Evolutionary conservation across 2,797 vertebrate species (phyloP).

Genomic region (Rousettus madagascariensis): DNA sequence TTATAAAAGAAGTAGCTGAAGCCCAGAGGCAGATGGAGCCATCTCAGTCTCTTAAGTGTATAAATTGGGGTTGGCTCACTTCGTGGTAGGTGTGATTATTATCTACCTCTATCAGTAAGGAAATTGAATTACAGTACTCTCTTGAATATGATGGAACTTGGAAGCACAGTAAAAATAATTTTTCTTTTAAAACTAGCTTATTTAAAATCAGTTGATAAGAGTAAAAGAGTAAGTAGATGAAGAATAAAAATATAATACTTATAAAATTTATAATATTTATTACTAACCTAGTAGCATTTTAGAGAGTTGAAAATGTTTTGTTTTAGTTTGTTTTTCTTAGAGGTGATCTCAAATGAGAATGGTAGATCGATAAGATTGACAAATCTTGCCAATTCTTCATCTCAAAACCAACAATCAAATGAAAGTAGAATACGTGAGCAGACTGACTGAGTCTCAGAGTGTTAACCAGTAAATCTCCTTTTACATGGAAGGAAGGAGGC

Average conservation of each 20-base stretch:
- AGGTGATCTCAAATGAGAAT: not conserved
- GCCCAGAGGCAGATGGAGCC: not conserved
- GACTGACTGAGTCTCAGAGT: not conserved
- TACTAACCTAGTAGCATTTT: not conserved
- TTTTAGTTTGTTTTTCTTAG: not conserved
- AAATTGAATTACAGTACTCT: not conserved
- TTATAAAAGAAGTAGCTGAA: not conserved
- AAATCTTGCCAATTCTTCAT: not conserved
- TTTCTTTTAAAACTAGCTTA: not conserved
- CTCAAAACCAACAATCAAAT: not conserved
- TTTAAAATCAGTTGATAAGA: not conserved
- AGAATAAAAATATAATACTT: not conserved
- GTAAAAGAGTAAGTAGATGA: not conserved
- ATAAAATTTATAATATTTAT: not conserved
- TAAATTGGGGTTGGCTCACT: not conserved
- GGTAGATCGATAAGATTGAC: not conserved
- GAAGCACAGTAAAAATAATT: not conserved
- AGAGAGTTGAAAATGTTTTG: not conserved
- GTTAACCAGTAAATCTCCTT: not conserved
- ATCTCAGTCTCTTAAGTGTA: not conserved
- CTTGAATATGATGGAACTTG: not conserved
- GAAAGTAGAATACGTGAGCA: not conserved
- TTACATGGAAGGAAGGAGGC: not conserved
- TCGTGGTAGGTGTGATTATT: not conserved
- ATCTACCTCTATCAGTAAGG: not conserved